A percentile compares a stretch with the other conserved stretches of the same genome.
Evolutionary conservation across 2,888 invertebrate species (phyloP).

Genomic region (Netelia fuscicornis): DNA sequence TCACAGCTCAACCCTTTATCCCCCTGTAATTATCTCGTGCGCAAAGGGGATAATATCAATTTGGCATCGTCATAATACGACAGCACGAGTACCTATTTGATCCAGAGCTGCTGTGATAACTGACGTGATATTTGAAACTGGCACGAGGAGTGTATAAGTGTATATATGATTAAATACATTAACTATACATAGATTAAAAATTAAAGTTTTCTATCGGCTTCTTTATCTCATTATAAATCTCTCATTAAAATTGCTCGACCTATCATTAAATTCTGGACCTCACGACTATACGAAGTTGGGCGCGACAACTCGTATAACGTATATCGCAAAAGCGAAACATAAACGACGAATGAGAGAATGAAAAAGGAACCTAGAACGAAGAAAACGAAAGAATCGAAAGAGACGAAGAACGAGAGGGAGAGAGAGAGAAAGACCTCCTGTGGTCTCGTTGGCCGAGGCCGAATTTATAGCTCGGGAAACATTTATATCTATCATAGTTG

Average conservation of each 20-base stretch:
- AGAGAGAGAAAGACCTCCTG: slow-evolving; percentile 57
- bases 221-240: slow-evolving; percentile 65
- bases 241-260: slow-evolving; percentile 66
- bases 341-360: slow-evolving; percentile 57
- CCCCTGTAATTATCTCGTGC: slow-evolving; percentile 18
- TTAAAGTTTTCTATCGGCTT: slow-evolving; percentile 31
- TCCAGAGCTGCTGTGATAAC: background rate
- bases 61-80: slow-evolving; percentile 27
- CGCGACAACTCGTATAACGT: slow-evolving; percentile 36
- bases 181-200: slow-evolving; percentile 46
- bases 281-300: slow-evolving; percentile 67
- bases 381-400: slow-evolving; percentile 21
- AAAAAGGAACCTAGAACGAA: slow-evolving; percentile 7
- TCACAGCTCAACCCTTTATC: slow-evolving; percentile 7
- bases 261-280: slow-evolving; percentile 67
- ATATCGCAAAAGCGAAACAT: slow-evolving; percentile 59
- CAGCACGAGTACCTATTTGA: background rate
- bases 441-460: slow-evolving; percentile 68
- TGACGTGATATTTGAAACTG: background rate
- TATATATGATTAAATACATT: slow-evolving; percentile 31
- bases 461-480: slow-evolving; percentile 68
- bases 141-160: slow-evolving; percentile 24
- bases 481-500: slow-evolving; percentile 68
- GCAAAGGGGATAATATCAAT: slow-evolving; percentile 8
- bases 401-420: slow-evolving; percentile 30